Base-by-base conservation (phyloP, 1,140 invertebrate genomes). In the Rhopalosiphum padi region DNA sequence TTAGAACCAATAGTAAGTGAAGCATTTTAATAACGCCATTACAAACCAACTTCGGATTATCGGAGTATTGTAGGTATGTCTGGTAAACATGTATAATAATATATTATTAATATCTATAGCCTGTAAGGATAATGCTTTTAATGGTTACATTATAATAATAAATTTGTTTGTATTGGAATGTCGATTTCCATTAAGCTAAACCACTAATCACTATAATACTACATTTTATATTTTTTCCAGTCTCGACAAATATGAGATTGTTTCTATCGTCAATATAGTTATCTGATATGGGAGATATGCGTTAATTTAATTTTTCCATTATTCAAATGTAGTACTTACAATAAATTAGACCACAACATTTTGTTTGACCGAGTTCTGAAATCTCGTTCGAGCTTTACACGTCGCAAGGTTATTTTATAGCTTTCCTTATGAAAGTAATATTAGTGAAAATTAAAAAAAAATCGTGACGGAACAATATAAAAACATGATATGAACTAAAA, bases 401-500 rank as follows among this genome's bases (percentile, higher is more conserved):
- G 1, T 85, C 37, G 9, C 23, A 85, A 43, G 37, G 8, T 88
- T 35, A n/a, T 88, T 48, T 48, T 48, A 48, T 25, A 48, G 86
- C 46, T 88, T 88, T 88, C 86, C 30, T 48, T 88, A 51, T 88
- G 86, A 88, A 88, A 88, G 46, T 51, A 48, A 88, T n/a, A n/a
- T 22, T 35, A 51, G 23, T 48, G n/a, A 0, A 4, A 21, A 35
- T 15, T n/a, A 87, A 43, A 43, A 30, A 85, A 85, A 77, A 43
- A 5, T 85, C 83, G 83, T 85, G 85, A 86, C 85, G 25, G 41
- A 86, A 86, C 25, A 43, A 46, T 46, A 30, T 46, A 11, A 46
- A 41, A 25, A 85, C 83, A 85, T 43, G 3, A 41, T 85, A 11
- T 37, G 82, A 85, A 82, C 35, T 82, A 82, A 83, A 77, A 83